Evolutionary conservation across 2,113 vertebrate species (phyloP).

Genomic region (Raja brachyura): DNA sequence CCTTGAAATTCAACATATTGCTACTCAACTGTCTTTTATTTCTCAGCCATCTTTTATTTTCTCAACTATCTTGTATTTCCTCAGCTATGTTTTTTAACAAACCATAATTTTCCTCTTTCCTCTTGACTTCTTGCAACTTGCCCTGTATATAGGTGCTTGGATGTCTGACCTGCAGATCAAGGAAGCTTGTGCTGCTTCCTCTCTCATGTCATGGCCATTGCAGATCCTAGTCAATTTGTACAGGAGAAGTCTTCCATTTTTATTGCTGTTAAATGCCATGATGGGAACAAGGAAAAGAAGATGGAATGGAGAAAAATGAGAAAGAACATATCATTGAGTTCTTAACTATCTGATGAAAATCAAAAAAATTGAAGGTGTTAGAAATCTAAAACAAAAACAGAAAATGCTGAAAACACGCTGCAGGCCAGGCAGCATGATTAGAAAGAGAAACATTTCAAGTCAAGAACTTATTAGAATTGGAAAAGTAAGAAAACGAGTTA

Average conservation of each 20-base stretch:
- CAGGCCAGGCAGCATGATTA: too few relatives aligned
- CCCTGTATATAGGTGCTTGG: not conserved
- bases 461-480: too few relatives aligned
- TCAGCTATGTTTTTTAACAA: not conserved
- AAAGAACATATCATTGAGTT: not conserved
- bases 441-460: too few relatives aligned
- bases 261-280: not conserved
- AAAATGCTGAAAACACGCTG: too few relatives aligned
- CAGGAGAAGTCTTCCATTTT: not conserved
- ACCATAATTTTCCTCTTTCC: not conserved
- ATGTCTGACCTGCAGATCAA: not conserved
- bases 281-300: not conserved
- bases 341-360: too few relatives aligned
- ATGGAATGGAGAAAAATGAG: too few relatives aligned
- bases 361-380: too few relatives aligned
- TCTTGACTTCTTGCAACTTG: not conserved
- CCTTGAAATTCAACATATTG: not conserved
- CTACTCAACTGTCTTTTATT: not conserved
- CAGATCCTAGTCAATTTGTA: not conserved
- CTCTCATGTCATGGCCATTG: not conserved
- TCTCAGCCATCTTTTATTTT: not conserved
- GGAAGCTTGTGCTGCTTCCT: not conserved
- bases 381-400: too few relatives aligned
- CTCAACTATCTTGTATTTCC: not conserved
- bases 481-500: too few relatives aligned